Conservation (phyloP, 2,113 vertebrate genomes). For the Ammodytes marinus region DNA sequence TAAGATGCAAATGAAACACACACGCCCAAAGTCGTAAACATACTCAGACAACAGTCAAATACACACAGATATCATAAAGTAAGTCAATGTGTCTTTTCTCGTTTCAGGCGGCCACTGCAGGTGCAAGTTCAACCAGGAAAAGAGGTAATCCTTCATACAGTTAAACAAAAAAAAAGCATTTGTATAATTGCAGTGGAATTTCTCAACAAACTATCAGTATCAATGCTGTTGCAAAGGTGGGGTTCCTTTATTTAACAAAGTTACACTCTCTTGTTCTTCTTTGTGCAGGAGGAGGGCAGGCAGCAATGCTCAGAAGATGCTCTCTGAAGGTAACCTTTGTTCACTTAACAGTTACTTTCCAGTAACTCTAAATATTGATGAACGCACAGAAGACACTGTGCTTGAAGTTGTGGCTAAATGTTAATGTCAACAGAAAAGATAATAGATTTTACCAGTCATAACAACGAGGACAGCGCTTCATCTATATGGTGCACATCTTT, state of each 20-base stretch:
- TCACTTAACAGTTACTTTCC: neutral
- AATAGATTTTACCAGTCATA: neutral
- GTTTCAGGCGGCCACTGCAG: slow-evolving; percentile 90
- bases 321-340: slow-evolving; percentile 80
- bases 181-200: neutral
- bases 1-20: slow-evolving; percentile 79
- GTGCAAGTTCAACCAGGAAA: slow-evolving; percentile 90
- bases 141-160: slow-evolving; percentile 79
- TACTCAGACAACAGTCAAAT: neutral
- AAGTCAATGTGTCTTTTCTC: neutral
- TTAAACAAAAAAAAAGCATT: neutral
- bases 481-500: neutral
- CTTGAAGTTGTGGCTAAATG: neutral
- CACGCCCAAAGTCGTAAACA: neutral
- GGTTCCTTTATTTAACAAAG: neutral
- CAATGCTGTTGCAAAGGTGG: neutral
- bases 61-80: neutral
- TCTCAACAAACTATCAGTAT: neutral
- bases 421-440: neutral
- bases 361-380: neutral
- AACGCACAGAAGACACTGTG: neutral
- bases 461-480: neutral
- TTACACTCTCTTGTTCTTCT: neutral
- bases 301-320: slow-evolving; percentile 83
- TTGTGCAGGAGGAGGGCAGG: slow-evolving; percentile 80